Percentiles rank a stretch among this genome's conserved stretches.
These are phyloP conservation scores for Pseudocheirus occidentalis DNA, from an alignment of 2,797 vertebrate genomes.

Conservation along the genomic window DNA sequence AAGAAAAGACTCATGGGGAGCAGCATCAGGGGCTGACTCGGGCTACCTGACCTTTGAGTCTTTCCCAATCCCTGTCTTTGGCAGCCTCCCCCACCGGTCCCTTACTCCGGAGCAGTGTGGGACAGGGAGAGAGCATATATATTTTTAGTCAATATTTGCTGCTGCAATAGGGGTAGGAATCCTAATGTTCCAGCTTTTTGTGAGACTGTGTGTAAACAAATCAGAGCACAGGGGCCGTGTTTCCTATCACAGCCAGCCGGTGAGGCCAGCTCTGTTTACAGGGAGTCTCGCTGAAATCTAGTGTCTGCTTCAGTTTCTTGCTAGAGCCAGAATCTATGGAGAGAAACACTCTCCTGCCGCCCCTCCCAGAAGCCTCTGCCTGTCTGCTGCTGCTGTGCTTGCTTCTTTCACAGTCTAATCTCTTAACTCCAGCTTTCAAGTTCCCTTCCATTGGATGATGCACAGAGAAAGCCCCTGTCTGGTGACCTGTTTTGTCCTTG, in stretches of 20 bases:
- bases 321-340: neutral
- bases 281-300: neutral
- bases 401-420: neutral
- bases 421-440: neutral
- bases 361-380: neutral
- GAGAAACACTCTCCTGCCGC: neutral
- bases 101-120: neutral
- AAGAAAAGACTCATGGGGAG: neutral
- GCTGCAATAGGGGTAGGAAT: neutral
- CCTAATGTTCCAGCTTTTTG: neutral
- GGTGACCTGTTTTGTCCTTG: neutral
- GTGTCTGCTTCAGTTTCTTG: neutral
- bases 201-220: neutral
- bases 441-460: neutral
- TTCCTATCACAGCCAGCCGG: constrained; percentile 1
- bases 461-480: neutral
- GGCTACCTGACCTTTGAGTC: neutral
- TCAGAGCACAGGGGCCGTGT: neutral
- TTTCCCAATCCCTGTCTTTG: neutral
- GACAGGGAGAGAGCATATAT: neutral
- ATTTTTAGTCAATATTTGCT: constrained; percentile 5
- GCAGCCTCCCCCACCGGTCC: neutral
- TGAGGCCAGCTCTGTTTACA: neutral
- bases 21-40: neutral
- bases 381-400: neutral